Percentiles rank a stretch among this genome's conserved stretches.
Evolutionary conservation across 2,888 invertebrate species (phyloP).

Genomic region (Leptinotarsa juncta): DNA sequence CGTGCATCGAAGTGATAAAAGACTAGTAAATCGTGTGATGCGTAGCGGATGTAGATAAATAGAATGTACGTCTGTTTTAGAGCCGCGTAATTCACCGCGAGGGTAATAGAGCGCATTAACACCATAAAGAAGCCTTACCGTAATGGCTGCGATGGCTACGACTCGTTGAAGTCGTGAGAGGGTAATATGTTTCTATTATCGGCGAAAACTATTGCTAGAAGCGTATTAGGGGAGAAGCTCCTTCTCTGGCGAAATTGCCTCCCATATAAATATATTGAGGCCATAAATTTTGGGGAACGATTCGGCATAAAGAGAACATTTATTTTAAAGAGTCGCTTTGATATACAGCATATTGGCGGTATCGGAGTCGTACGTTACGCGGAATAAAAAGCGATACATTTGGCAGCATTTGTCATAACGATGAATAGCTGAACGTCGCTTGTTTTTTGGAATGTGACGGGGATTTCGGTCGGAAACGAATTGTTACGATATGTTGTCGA

Average conservation of each 20-base stretch:
- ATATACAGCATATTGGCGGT: slow-evolving; percentile 59
- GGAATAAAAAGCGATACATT: slow-evolving; percentile 49
- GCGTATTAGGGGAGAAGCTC: slow-evolving; percentile 59
- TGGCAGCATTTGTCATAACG: slow-evolving; percentile 50
- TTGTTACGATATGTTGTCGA: slow-evolving; percentile 3
- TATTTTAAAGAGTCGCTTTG: slow-evolving; percentile 63
- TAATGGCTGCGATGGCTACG: slow-evolving; percentile 65
- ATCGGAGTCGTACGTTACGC: slow-evolving; percentile 37
- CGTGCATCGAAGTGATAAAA: slow-evolving; percentile 31
- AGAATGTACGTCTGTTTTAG: slow-evolving; percentile 58
- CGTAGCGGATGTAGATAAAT: slow-evolving; percentile 53
- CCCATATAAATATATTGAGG: slow-evolving; percentile 68
- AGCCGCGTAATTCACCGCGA: slow-evolving; percentile 61
- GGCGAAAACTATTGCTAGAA: slow-evolving; percentile 63
- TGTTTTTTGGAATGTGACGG: slow-evolving; percentile 21
- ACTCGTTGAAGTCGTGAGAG: slow-evolving; percentile 66
- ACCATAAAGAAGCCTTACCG: slow-evolving; percentile 67
- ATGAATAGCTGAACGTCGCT: slow-evolving; percentile 25
- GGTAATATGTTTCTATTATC: slow-evolving; percentile 68
- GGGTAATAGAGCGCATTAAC: slow-evolving; percentile 67
- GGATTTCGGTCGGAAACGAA: slow-evolving; percentile 2
- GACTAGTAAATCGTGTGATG: slow-evolving; percentile 41
- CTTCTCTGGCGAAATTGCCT: slow-evolving; percentile 64
- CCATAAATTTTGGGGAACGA: slow-evolving; percentile 65
- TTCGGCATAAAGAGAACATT: slow-evolving; percentile 66